Evolutionary conservation across 35 echinoderm and acorn worm species (phyloP), one percentile per base, ranked within the genome.

Genomic region (Heliocidaris erythrogramma): DNA sequence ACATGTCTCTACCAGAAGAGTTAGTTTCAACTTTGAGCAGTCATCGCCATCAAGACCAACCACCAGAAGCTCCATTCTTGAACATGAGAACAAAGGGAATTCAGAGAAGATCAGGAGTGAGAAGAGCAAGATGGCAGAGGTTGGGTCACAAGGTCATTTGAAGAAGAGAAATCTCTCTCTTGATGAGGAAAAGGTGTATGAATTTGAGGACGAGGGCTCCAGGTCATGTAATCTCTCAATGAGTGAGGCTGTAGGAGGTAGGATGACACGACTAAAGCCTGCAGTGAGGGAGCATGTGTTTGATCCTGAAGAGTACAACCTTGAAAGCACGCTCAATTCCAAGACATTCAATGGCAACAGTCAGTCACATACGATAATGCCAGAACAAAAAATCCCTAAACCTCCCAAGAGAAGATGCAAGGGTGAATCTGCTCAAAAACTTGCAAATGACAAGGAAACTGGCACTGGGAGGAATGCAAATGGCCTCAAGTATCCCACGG

Each of bases 251-350:
- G 29, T 17, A 27, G 30, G 30, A 47, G 31, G 31, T 14, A 89
- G 31, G 8, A 47, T 42, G 87, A 47, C 87, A 9, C 31, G 32
- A 32, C 29, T 47, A 48, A 89, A 32, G 10, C 30, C 87, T 47
- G 87, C 16, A 5, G 30, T 48, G 17, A 48, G 7, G 18, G 65
- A 78, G 3, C 65, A 78, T 24, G 65, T 78, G 65, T 78, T 78
- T 78, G 49, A 52, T 27, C 91, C 50, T 12, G 91, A 92, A 59
- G 16, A 92, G 49, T 92, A 92, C 91, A 92, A 92, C 50, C n/a
- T 92, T 30, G 91, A 92, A 32, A 92, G 5, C 49, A 48, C 2
- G 11, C 24, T 30, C 7, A 92, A 92, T 48, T 17, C n/a, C 91
- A 50, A 16, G 5, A 92, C 59, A 48, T 92, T 92, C 27, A 59